phyloP scores from a whole-genome alignment of 2,888 invertebrate species.

The Lepidocyrtinus sp. region DNA sequence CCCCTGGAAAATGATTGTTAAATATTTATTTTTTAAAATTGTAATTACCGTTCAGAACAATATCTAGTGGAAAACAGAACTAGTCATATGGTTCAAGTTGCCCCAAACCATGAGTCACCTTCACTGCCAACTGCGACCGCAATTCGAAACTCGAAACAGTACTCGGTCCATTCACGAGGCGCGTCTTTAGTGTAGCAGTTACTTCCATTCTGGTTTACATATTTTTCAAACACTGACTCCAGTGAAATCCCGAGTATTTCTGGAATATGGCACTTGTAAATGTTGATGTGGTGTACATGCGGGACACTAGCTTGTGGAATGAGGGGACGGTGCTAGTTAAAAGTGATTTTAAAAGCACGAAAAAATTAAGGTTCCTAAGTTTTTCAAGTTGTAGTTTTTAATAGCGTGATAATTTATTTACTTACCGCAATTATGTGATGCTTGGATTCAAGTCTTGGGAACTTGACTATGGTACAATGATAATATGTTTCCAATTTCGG shows the following conservation, averaged over 20 bases:
- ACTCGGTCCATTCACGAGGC: constrained; percentile 84
- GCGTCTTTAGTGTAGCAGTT: constrained; percentile 82
- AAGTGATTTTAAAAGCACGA: not conserved
- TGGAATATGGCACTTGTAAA: constrained; percentile 82
- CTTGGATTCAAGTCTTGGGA: constrained; percentile 79
- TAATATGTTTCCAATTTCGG: constrained; percentile 80
- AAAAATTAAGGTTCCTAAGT: not conserved
- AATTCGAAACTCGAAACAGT: constrained; percentile 86
- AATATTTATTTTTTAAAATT: too few relatives aligned
- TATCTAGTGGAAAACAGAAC: too few relatives aligned
- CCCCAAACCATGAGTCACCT: constrained; percentile 80
- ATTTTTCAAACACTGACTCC: constrained; percentile 77
- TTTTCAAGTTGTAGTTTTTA: too few relatives aligned
- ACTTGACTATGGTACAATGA: constrained; percentile 90
- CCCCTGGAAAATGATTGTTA: too few relatives aligned
- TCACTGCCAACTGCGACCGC: constrained; percentile 87
- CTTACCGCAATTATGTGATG: constrained; percentile 85
- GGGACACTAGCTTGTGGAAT: constrained; percentile 75
- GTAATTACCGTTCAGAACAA: too few relatives aligned
- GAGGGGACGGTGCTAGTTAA: constrained; percentile 74
- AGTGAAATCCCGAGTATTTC: constrained; percentile 51
- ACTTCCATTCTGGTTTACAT: constrained; percentile 79
- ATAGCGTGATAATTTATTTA: constrained; percentile 45
- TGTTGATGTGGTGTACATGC: constrained; percentile 88
- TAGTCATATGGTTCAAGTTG: not conserved